Base-by-base conservation (phyloP, 2,888 invertebrate species). In the Eupithecia tripunctaria region DNA sequence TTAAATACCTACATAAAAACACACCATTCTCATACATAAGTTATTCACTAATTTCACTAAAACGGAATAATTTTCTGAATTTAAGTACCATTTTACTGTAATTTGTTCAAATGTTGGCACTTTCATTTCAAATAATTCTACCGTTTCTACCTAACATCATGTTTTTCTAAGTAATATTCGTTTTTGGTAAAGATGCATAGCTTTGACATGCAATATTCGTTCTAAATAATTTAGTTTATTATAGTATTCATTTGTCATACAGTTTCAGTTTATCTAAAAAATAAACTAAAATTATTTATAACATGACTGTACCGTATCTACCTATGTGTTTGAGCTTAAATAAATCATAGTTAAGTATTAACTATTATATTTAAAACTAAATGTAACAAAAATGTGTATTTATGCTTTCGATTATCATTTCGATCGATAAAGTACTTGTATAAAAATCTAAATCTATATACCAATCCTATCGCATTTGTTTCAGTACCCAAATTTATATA, bases 71-170 rank as follows among this genome's bases (percentile, higher is more conserved):
- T 59, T 63, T 32, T 36, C 60, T 38, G 64, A 41, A 64, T 74
- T n/a, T 43, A 70, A 64, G 59, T 67, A 73, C 59, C 43, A 56
- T 18, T 25, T 65, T 69, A 60, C 41, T 10, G 25, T 29, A 72
- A 59, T 66, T 73, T 69, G 66, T 69, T 71, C 68, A 67, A 32
- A 71, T 67, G 59, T 74, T 71, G 74, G 74, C 74, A 71, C 71
- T 51, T 10, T 56, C 12, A 56, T 68, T 64, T 41, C 65, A 27
- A 56, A 27, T 38, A 32, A 60, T 43, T 68, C 7, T 32, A 69
- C 14, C 18, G 10, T 51, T 64, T 41, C 25, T 56, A 32, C 14
- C 56, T 25, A 38, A 59, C 21, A 41, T 70, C 21, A 27, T 43
- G 25, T 29, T 63, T 41, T 72, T 18, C 8, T 63, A 18, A 25